These are phyloP conservation scores for Psophia crepitans DNA, from an alignment of 2,113 vertebrate species.

Conservation along the genomic window DNA sequence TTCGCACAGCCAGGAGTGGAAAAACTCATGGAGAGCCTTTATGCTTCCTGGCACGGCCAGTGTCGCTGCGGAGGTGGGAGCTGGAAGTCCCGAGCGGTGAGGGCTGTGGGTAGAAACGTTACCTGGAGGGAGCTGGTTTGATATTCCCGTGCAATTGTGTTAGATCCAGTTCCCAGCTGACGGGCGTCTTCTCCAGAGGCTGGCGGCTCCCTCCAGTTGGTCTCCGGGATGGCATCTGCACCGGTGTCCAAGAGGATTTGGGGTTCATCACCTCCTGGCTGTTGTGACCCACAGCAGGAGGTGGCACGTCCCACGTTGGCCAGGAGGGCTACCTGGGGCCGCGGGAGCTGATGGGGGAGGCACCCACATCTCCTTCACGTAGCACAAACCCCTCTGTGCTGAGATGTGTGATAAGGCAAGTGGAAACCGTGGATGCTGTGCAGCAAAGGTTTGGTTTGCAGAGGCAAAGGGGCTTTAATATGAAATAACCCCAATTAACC, in stretches of 20 bases:
- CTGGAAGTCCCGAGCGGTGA: neutral
- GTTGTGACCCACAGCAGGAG: neutral
- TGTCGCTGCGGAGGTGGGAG: neutral
- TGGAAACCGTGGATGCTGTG: accelerated
- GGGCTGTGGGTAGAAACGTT: neutral
- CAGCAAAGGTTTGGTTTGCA: neutral
- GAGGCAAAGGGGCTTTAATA: neutral
- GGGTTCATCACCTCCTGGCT: neutral
- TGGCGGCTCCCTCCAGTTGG: neutral
- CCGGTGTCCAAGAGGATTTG: accelerated
- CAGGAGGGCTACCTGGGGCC: neutral
- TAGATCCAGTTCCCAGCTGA: neutral
- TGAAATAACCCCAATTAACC: conserved; percentile 50
- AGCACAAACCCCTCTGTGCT: accelerated
- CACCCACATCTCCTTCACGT: neutral
- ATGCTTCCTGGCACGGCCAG: neutral
- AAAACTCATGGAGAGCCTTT: neutral
- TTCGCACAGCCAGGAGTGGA: neutral
- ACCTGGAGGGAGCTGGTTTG: neutral
- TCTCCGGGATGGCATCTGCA: neutral
- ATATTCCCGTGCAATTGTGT: accelerated
- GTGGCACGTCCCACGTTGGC: accelerated
- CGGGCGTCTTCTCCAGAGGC: neutral
- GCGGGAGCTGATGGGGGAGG: neutral
- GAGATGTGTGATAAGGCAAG: accelerated